Percentiles rank a stretch among this genome's conserved stretches.
Conservation (phyloP, 1,140 invertebrate genomes). For the Pseudomyrmex dendroicus region DNA sequence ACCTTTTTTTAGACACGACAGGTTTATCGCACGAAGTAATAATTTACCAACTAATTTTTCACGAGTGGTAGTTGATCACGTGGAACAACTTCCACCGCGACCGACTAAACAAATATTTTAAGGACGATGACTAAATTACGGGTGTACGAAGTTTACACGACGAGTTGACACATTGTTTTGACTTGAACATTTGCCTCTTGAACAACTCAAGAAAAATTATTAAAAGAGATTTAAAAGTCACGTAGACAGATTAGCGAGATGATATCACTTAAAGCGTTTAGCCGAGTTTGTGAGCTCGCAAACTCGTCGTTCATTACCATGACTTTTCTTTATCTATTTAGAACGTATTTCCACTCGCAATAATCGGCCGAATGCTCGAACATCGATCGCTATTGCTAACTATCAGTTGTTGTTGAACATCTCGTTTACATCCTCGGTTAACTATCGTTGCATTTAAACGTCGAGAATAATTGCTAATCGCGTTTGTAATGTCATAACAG, state of each 20-base stretch:
- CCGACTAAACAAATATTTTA: slow-evolving; percentile 44
- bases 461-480: slow-evolving; percentile 42
- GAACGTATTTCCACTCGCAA: slow-evolving; percentile 2
- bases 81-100: slow-evolving; percentile 31
- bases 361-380: slow-evolving; percentile 23
- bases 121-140: slow-evolving; percentile 34
- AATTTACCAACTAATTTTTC: slow-evolving; percentile 53
- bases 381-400: no score
- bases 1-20: slow-evolving; percentile 44
- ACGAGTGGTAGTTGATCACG: slow-evolving; percentile 19
- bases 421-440: slow-evolving; percentile 50
- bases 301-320: slow-evolving; percentile 34
- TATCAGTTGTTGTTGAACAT: background rate
- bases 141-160: background rate
- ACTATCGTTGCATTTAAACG: slow-evolving; percentile 36
- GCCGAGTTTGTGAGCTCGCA: background rate
- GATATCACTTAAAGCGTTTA: background rate
- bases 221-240: background rate
- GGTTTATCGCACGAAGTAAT: slow-evolving; percentile 37
- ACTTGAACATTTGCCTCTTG: background rate
- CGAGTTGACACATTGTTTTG: background rate
- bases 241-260: background rate
- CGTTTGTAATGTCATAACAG: background rate
- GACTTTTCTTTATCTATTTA: slow-evolving; percentile 37
- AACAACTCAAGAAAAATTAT: background rate